phyloP scores from a whole-genome alignment of 2,888 invertebrate species.

The Pyrocoelia pectoralis region DNA sequence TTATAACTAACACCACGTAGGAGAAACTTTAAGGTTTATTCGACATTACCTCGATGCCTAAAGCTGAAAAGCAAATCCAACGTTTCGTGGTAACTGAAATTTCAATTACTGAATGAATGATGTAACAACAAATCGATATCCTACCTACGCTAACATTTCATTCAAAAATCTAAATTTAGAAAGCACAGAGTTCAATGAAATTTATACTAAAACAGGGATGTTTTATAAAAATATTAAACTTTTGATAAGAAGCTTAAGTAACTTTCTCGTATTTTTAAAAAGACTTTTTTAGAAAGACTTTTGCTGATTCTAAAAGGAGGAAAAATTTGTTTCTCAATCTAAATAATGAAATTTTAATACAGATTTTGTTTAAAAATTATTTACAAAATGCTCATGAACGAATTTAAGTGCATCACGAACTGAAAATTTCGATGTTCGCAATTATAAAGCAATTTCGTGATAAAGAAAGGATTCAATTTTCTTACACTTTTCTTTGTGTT shows the following conservation, averaged over 20 bases:
- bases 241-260: neutral
- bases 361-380: no score
- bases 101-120: conserved; percentile 10
- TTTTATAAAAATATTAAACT: conserved; percentile 1
- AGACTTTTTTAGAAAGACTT: no score
- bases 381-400: no score
- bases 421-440: no score
- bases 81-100: neutral
- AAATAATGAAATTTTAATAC: no score
- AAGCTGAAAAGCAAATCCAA: neutral
- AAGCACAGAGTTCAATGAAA: conserved; percentile 2
- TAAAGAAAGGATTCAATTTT: no score
- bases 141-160: conserved; percentile 7
- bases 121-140: neutral
- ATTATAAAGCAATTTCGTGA: no score
- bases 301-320: no score
- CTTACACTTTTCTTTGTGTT: no score
- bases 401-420: no score
- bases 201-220: neutral
- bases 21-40: conserved; percentile 23
- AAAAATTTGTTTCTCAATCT: no score
- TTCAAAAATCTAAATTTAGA: conserved; percentile 8
- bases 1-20: conserved; percentile 26
- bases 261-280: no score
- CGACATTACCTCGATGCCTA: neutral